Evolutionary conservation across 2,113 vertebrate species (phyloP).

Genomic region (Pyxicephalus adspersus): DNA sequence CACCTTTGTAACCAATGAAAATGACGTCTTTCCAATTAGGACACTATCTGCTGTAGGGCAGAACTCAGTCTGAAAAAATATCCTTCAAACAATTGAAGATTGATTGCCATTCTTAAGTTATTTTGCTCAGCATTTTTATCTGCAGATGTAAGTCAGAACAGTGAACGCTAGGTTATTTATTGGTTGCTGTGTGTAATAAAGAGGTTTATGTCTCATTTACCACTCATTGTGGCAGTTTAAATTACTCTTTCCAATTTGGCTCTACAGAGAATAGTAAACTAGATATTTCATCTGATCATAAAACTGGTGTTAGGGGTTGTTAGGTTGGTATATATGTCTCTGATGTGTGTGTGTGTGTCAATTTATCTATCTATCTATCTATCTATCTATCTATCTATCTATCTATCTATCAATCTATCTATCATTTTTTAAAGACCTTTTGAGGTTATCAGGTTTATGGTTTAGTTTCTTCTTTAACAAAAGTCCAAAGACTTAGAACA

Average conservation of each 20-base stretch:
- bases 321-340: conserved; percentile 3
- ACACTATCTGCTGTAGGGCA: neutral
- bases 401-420: too few relatives aligned
- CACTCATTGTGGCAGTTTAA: conserved; percentile 22
- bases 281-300: conserved; percentile 24
- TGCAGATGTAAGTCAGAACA: conserved; percentile 18
- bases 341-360: too few relatives aligned
- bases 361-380: too few relatives aligned
- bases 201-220: conserved; percentile 37
- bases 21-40: conserved; percentile 14
- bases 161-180: conserved; percentile 25
- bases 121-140: conserved; percentile 4
- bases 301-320: conserved; percentile 1
- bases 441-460: too few relatives aligned
- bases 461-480: too few relatives aligned
- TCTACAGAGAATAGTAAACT: conserved; percentile 29
- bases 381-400: too few relatives aligned
- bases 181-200: conserved; percentile 39
- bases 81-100: conserved; percentile 28
- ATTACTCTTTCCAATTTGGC: conserved; percentile 24
- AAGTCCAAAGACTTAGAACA: too few relatives aligned
- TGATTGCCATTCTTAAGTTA: conserved; percentile 2
- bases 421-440: too few relatives aligned
- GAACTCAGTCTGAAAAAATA: neutral
- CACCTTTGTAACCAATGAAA: neutral